A percentile compares a stretch with the other conserved stretches of the same genome.
Evolutionary conservation across 2,888 invertebrate genomes (phyloP).

Genomic region (Dicranocentrus wangi): DNA sequence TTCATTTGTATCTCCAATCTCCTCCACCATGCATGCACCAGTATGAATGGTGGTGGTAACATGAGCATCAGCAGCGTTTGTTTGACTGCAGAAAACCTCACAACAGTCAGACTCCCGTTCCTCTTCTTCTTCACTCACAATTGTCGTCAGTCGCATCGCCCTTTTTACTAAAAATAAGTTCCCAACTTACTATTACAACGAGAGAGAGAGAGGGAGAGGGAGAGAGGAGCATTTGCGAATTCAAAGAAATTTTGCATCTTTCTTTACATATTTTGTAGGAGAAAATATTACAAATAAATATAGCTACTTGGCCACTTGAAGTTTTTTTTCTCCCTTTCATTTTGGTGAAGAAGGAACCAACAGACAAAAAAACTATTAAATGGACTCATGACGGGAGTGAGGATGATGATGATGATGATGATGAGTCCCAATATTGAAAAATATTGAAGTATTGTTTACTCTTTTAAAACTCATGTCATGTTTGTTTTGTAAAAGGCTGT

Average conservation of each 20-base stretch:
- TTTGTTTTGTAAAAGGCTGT: conserved; percentile 26
- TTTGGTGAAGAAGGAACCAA: not conserved
- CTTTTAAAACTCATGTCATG: conserved; percentile 7
- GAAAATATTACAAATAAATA: too few relatives aligned
- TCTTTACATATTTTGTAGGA: too few relatives aligned
- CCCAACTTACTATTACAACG: too few relatives aligned
- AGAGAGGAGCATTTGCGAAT: not conserved
- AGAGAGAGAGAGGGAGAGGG: too few relatives aligned
- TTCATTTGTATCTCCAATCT: conserved; percentile 39
- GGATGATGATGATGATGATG: too few relatives aligned
- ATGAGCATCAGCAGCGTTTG: conserved; percentile 40
- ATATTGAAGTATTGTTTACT: conserved; percentile 2
- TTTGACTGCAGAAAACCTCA: conserved; percentile 37
- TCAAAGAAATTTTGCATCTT: too few relatives aligned
- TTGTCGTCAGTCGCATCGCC: too few relatives aligned
- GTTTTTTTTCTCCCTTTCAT: not conserved
- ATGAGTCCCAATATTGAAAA: too few relatives aligned
- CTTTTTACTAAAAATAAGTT: not conserved
- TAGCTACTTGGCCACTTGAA: too few relatives aligned
- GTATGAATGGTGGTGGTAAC: conserved; percentile 10
- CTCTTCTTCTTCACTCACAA: not conserved
- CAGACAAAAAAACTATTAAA: not conserved
- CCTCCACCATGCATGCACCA: too few relatives aligned
- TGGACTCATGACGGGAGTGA: too few relatives aligned
- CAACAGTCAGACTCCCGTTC: conserved; percentile 12